These are phyloP conservation scores for Idaea dimidiata DNA, from an alignment of 2,888 invertebrate species.

Conservation along the genomic window DNA sequence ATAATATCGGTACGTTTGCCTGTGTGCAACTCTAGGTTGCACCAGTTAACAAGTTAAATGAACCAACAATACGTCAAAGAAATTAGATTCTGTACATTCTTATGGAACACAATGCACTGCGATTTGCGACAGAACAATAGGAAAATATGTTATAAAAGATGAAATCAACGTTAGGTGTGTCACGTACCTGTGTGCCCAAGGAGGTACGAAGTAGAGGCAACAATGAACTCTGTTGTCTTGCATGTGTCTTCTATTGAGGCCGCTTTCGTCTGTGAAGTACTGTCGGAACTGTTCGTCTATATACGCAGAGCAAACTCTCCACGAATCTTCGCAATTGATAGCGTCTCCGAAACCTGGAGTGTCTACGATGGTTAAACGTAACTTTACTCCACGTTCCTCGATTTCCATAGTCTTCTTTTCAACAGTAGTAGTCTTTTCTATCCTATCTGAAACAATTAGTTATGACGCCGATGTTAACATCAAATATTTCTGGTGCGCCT, in stretches of 20 bases:
- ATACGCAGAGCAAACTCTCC: conserved; percentile 94
- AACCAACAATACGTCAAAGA: conserved; percentile 29
- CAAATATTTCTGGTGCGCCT: neutral
- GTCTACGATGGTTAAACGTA: conserved; percentile 95
- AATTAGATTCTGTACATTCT: conserved; percentile 37
- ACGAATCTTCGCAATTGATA: conserved; percentile 95
- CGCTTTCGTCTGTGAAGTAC: conserved; percentile 95
- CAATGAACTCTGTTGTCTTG: conserved; percentile 98
- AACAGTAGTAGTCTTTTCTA: conserved; percentile 86
- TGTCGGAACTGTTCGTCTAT: conserved; percentile 94
- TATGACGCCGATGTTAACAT: neutral
- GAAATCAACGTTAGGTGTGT: conserved; percentile 10
- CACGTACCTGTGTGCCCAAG: conserved; percentile 94
- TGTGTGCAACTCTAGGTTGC: neutral
- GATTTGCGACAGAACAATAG: conserved; percentile 22
- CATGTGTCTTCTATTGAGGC: conserved; percentile 95
- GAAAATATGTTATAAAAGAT: conserved; percentile 8
- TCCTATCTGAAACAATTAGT: conserved; percentile 70
- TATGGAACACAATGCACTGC: conserved; percentile 38
- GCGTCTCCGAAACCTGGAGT: conserved; percentile 98
- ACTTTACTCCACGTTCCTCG: conserved; percentile 94
- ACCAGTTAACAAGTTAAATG: conserved; percentile 31
- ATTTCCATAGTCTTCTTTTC: conserved; percentile 95
- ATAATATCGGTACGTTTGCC: conserved; percentile 6
- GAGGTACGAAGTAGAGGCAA: conserved; percentile 96